A percentile compares a stretch with the other conserved stretches of the same genome.
These are phyloP conservation scores for Lissonota sp. DNA, from an alignment of 2,888 invertebrate species.

Conservation along the genomic window DNA sequence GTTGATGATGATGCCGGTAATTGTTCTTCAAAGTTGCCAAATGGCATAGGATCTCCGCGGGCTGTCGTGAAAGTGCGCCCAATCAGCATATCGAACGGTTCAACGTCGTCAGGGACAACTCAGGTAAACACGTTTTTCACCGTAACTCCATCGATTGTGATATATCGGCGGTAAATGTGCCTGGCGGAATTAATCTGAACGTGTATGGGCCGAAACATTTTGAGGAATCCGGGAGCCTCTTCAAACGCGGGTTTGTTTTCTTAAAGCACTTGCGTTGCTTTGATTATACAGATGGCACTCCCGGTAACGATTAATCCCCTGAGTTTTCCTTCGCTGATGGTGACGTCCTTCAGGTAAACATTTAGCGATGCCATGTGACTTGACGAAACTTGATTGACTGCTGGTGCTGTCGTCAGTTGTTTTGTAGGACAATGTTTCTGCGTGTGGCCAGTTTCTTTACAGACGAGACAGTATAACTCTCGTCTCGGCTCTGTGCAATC, in stretches of 20 bases:
- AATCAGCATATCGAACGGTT: constrained; percentile 17
- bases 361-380: not conserved
- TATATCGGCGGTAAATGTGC: not conserved
- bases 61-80: constrained; percentile 26
- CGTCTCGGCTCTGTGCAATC: not conserved
- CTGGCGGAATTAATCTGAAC: constrained; percentile 2
- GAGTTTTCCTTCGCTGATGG: constrained; percentile 1
- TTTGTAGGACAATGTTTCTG: constrained; percentile 11
- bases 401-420: not conserved
- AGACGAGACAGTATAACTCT: constrained; percentile 15
- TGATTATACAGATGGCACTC: constrained; percentile 31
- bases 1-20: too few species aligned
- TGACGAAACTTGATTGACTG: not conserved
- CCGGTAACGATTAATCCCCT: not conserved
- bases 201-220: constrained; percentile 27
- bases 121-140: constrained; percentile 3
- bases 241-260: not conserved
- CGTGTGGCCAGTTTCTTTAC: constrained; percentile 13
- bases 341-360: constrained; percentile 2
- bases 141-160: constrained; percentile 9
- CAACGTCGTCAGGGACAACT: constrained; percentile 22
- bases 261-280: not conserved
- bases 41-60: not conserved
- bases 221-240: not conserved
- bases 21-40: too few species aligned